phyloP scores from a whole-genome alignment of 2,113 vertebrate genomes.

The Struthidea cinerea region DNA sequence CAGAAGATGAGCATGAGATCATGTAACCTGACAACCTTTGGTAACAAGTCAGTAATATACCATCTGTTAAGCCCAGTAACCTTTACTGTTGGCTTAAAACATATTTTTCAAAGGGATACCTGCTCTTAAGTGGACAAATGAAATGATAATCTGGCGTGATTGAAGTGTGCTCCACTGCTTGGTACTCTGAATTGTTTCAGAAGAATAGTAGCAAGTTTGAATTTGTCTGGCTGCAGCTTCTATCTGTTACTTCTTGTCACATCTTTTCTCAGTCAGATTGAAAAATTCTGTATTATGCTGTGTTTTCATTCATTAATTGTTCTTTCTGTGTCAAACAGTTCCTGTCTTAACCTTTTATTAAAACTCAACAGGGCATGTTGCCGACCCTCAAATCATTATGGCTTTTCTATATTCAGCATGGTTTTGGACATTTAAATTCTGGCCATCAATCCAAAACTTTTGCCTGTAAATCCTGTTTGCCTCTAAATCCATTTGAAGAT shows the following conservation, averaged over 20 bases:
- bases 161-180: background rate
- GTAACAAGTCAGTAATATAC: background rate
- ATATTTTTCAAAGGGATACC: background rate
- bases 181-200: background rate
- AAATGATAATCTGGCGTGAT: background rate
- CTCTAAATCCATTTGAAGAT: background rate
- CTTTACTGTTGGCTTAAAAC: background rate
- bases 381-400: background rate
- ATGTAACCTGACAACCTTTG: background rate
- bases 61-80: background rate
- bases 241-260: background rate
- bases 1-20: background rate
- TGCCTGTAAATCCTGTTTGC: background rate
- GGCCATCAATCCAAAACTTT: background rate
- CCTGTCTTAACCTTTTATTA: background rate
- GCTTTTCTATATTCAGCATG: background rate
- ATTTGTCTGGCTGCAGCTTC: background rate
- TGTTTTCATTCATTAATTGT: background rate
- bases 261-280: background rate
- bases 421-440: background rate
- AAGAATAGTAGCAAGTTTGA: background rate
- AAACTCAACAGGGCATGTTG: background rate
- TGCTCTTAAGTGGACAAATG: background rate
- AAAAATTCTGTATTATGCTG: background rate
- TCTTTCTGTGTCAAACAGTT: background rate